Percentiles rank a stretch among this genome's conserved stretches.
Evolutionary conservation across 2,113 vertebrate species (phyloP).

Genomic region (Burhinus oedicnemus): DNA sequence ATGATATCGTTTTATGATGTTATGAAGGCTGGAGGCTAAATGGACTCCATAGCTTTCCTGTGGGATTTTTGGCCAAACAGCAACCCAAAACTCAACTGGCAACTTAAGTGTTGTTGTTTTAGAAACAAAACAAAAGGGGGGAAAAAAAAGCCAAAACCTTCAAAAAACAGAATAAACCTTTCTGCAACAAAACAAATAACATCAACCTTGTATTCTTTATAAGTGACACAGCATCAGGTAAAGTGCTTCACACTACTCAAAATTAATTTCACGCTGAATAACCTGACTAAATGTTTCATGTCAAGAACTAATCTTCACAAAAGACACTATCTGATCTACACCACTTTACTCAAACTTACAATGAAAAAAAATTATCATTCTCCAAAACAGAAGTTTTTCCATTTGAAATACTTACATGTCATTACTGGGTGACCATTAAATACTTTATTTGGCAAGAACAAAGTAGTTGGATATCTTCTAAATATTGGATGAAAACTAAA

Average conservation of each 20-base stretch:
- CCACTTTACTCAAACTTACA: neutral
- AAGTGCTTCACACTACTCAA: constrained; percentile 26
- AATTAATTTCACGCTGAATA: constrained; percentile 40
- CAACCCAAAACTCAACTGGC: constrained; percentile 2
- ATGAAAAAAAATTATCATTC: neutral
- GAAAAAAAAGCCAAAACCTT: neutral
- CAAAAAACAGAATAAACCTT: neutral
- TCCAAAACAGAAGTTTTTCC: neutral
- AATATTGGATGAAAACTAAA: neutral
- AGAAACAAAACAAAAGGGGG: fast-evolving
- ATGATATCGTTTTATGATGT: constrained; percentile 9
- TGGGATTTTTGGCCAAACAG: constrained; percentile 46
- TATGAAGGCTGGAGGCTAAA: neutral
- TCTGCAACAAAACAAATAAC: neutral
- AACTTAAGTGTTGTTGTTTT: neutral
- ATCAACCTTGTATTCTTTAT: neutral
- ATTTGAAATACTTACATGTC: neutral
- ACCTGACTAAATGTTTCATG: constrained; percentile 15
- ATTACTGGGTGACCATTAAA: neutral
- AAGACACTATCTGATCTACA: neutral
- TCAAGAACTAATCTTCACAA: neutral
- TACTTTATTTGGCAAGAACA: neutral
- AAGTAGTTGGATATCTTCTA: neutral
- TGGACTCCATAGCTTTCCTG: neutral
- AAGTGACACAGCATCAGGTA: constrained; percentile 28